Percentiles rank a stretch among this genome's conserved stretches.
phyloP scores from a whole-genome alignment of 2,888 invertebrate species.

The Morpho helenor region DNA sequence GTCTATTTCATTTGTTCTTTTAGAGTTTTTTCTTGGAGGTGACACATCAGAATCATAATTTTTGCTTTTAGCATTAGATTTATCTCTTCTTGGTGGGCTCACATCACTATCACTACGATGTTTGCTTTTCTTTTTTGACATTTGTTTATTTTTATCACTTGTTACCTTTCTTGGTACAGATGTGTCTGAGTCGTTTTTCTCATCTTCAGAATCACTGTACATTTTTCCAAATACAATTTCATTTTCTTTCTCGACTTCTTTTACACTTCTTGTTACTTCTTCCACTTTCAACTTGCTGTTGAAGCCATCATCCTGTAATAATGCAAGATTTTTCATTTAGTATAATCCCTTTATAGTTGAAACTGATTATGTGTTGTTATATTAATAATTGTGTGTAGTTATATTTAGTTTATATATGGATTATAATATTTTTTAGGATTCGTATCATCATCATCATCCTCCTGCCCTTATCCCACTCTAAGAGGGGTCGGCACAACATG shows the following conservation, averaged over 20 bases:
- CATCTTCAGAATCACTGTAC: slow-evolving; percentile 73
- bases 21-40: slow-evolving; percentile 33
- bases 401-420: too few species aligned
- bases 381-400: too few species aligned
- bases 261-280: slow-evolving; percentile 60
- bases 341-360: too few species aligned
- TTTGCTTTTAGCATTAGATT: slow-evolving; percentile 2
- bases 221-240: slow-evolving; percentile 69
- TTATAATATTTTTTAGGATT: too few species aligned
- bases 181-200: slow-evolving; percentile 48
- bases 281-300: slow-evolving; percentile 65
- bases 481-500: too few species aligned
- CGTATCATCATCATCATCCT: too few species aligned
- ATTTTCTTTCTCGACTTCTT: slow-evolving; percentile 63
- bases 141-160: slow-evolving; percentile 20
- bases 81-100: slow-evolving; percentile 52
- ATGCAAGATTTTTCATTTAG: too few species aligned
- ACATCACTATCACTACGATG: slow-evolving; percentile 52
- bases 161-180: slow-evolving; percentile 34
- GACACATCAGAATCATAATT: slow-evolving; percentile 29
- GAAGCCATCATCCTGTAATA: slow-evolving; percentile 68
- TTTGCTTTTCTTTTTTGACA: slow-evolving; percentile 12
- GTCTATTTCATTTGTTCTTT: not conserved
- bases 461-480: too few species aligned
- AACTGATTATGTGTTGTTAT: too few species aligned